Evolutionary conservation across 2,113 vertebrate species (phyloP), one percentile per base, ranked within the genome.

Genomic region (Entelurus aequoreus): DNA sequence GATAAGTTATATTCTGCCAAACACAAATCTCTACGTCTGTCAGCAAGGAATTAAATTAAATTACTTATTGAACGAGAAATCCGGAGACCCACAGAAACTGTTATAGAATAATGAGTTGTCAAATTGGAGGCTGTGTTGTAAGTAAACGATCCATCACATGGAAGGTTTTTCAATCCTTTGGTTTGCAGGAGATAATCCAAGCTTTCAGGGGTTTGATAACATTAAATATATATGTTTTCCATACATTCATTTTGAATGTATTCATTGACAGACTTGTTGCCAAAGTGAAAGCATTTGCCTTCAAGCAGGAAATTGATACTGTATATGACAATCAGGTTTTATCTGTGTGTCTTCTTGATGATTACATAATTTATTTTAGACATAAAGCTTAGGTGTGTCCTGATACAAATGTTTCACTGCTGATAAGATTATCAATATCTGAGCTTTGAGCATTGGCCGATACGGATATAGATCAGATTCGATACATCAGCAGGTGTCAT

Each of bases 51-150:
- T 84, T 75, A 68, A 69, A 72, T 48, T 42, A 54, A 66, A 75
- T 70, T 9, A 75, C 79, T 47, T 76, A 52, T 58, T 75, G 65
- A 77, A 81, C 84, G 72, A 80, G 72, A 78, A 80, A 79, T 14
- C 66, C 76, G 75, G 73, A 70, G 53, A 72, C 61, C 77, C 47
- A 75, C 72, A 38, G 59, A 80, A 71, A 69, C 77, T 78, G 78
- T 84, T 76, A 84, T 80, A 63, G 77, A 87, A 86, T 88, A 88
- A 88, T 88, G 88, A 87, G 77, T 80, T 90, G 85, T 87, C 85
- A 88, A 76, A 85, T 83, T 63, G 54, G 70, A 57, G 69, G 65
- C 78, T 65, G 48, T 76, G 65, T 57, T 67, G 63, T 57, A 76
- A 80, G 65, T 69, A 77, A 77, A 72, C 75, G 86, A 88, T 86